Evolutionary conservation across 2,113 vertebrate species (phyloP), one percentile per base, ranked within the genome.

Genomic region (Apteryx mantelli): DNA sequence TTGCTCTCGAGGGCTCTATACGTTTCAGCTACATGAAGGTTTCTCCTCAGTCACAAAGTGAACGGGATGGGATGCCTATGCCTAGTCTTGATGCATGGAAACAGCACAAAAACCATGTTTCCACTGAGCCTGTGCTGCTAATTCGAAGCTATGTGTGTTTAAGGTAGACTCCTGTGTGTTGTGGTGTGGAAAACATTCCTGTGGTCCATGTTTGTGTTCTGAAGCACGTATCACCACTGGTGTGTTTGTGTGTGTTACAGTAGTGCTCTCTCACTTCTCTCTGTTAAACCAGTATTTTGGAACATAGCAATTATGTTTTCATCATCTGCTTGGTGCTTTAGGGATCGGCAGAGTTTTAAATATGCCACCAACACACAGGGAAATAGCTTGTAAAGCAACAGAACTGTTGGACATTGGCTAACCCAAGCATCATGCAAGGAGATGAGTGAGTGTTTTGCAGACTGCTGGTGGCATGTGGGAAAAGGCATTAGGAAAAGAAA

Each of bases 161-260:
- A 26, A 26, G 16, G 18, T 86, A 32, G 8, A 40, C 13, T 25
- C 18, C 14, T n/a, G 6, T 8, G 9, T 42, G 58, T 24, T 7
- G 4, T 42, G 58, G 28, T 7, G 4, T 6, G 40, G 60, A 93
- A 21, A 74, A 48, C 16, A 38, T 56, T 93, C 60, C n/a, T 83
- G 0, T 19, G 36, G 14, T 61, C 88, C 14, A 28, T 0, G 0
- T 1, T 55, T 6, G 0, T 16, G 13, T 46, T 89, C 38, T 86
- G 63, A 38, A 89, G 48, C 25, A 6, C 11, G 28, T 88, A 10
- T 13, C 42, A 60, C 5, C 28, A 13, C 10, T 13, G 8, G 8
- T 14, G 9, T 58, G 34, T 69, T 46, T 48, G 36, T 53, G 38
- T 61, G 46, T 26, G 32, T 46, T 48, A 53, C 13, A 53, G 50